These are phyloP conservation scores for Drosophila mulleri DNA, from an alignment of 2,888 invertebrate genomes.

Conservation along the genomic window DNA sequence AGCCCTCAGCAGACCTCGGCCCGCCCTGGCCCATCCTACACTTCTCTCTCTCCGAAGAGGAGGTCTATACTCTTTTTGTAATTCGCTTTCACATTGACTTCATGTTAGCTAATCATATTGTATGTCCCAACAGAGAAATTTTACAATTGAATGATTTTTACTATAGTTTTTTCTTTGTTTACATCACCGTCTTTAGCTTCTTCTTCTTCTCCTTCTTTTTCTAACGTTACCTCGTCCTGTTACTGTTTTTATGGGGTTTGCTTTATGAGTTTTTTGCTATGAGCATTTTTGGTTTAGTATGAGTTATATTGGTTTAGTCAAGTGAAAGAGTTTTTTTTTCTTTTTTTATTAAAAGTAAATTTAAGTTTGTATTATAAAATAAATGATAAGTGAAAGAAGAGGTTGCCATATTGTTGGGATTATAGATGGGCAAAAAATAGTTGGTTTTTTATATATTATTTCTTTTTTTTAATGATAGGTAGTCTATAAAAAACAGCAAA, in stretches of 20 bases:
- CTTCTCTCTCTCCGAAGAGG: background rate
- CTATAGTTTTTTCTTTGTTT: conserved; percentile 22
- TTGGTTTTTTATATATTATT: background rate
- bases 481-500: no score
- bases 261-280: conserved; percentile 4
- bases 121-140: conserved; percentile 53
- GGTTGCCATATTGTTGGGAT: background rate
- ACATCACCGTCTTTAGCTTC: background rate
- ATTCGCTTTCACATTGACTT: conserved; percentile 31
- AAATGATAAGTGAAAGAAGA: background rate
- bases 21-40: background rate
- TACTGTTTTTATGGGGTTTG: conserved; percentile 5
- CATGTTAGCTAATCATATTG: conserved; percentile 66
- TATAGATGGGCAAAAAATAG: background rate
- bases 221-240: background rate
- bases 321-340: background rate
- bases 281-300: background rate
- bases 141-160: conserved; percentile 60
- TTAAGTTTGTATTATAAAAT: background rate
- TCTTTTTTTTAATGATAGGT: no score
- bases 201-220: background rate
- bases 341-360: background rate
- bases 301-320: background rate
- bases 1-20: background rate
- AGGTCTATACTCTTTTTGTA: conserved; percentile 50